Evolutionary conservation across 2,113 vertebrate species (phyloP).

Genomic region (Eira barbara): DNA sequence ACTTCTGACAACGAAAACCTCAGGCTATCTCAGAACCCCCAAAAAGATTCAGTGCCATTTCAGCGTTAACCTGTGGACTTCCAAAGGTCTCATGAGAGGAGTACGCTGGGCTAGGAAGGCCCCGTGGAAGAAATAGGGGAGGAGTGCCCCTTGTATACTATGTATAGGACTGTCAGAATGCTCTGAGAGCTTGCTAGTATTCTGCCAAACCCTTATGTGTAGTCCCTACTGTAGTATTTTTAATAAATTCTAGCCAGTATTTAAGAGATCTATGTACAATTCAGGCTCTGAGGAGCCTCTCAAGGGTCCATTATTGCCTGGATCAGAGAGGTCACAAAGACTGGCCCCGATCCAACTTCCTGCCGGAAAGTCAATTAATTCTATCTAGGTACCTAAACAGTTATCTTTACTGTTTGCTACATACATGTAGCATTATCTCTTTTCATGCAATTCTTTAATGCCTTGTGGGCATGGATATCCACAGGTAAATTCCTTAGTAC

Average conservation of each 20-base stretch:
- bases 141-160: neutral
- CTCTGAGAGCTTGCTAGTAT: neutral
- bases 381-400: neutral
- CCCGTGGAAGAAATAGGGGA: neutral
- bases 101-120: neutral
- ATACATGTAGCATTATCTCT: neutral
- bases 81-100: neutral
- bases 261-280: neutral
- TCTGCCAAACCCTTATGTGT: neutral
- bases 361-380: neutral
- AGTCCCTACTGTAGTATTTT: neutral
- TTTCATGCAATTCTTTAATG: constrained; percentile 12
- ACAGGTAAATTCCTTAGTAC: neutral
- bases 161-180: neutral
- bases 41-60: neutral
- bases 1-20: neutral
- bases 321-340: neutral
- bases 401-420: neutral
- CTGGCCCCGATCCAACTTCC: neutral
- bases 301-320: neutral
- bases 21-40: neutral
- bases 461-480: neutral
- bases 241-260: neutral
- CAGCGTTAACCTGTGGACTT: neutral
- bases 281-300: neutral